A percentile compares a stretch with the other conserved stretches of the same genome.
These are phyloP conservation scores for Oreochromis tanganicae DNA, from an alignment of 2,113 vertebrate species.

Conservation along the genomic window DNA sequence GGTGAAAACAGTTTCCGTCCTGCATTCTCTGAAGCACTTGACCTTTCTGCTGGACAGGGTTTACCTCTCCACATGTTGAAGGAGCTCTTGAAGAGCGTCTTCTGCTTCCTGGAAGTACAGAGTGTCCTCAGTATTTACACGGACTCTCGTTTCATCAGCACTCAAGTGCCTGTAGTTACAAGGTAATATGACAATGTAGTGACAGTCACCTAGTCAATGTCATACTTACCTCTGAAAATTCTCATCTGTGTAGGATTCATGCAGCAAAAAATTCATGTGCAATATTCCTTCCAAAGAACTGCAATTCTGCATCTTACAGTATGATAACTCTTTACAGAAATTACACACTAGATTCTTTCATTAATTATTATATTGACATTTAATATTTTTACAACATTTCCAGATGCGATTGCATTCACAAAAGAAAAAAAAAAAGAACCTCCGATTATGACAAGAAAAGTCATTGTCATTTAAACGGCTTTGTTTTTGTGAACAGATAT, in stretches of 20 bases:
- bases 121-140: not conserved
- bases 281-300: not conserved
- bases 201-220: not conserved
- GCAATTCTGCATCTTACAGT: not conserved
- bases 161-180: not conserved
- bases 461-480: not conserved
- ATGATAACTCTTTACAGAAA: not conserved
- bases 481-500: not conserved
- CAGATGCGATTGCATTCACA: not conserved
- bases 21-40: constrained; percentile 29
- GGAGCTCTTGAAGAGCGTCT: constrained; percentile 5
- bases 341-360: not conserved
- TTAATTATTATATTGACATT: not conserved
- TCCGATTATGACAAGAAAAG: not conserved
- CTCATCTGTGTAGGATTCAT: not conserved
- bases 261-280: not conserved
- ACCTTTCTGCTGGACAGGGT: constrained; percentile 28
- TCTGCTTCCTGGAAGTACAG: too few relatives aligned
- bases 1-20: constrained; percentile 41
- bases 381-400: not conserved
- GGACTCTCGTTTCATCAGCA: not conserved
- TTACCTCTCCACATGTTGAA: not conserved
- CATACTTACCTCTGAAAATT: not conserved
- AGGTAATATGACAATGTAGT: not conserved
- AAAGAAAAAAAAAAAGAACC: fast-evolving